Evolutionary conservation across 1,140 invertebrate genomes (phyloP).

Genomic region (Scaptomyza graminum): DNA sequence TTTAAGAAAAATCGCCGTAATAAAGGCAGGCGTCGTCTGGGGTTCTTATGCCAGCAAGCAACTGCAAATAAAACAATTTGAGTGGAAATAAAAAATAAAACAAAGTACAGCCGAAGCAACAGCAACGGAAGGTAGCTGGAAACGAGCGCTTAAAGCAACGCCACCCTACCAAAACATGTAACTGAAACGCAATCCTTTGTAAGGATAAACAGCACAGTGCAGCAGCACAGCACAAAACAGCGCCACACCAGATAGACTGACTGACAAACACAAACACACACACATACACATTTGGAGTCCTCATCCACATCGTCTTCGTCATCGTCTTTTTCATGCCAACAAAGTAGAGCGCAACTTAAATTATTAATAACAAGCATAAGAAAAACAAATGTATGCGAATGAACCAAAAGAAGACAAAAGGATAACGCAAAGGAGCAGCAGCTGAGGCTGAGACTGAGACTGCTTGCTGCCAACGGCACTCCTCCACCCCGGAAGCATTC

Average conservation of each 20-base stretch:
- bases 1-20: slow-evolving; percentile 80
- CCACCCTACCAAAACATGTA: slow-evolving; percentile 55
- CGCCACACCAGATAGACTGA: slow-evolving; percentile 29
- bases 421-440: slow-evolving; percentile 42
- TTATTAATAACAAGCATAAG: slow-evolving; percentile 80
- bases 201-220: slow-evolving; percentile 40
- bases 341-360: slow-evolving; percentile 75
- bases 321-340: slow-evolving; percentile 49
- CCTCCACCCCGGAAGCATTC: slow-evolving; percentile 28
- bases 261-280: slow-evolving; percentile 30
- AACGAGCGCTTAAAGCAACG: slow-evolving; percentile 65
- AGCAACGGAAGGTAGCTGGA: slow-evolving; percentile 22
- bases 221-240: slow-evolving; percentile 17
- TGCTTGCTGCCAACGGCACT: slow-evolving; percentile 14
- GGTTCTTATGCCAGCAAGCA: slow-evolving; percentile 6
- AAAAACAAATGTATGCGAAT: slow-evolving; percentile 76
- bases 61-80: slow-evolving; percentile 79
- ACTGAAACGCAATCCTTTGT: slow-evolving; percentile 75
- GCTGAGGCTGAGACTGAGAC: slow-evolving; percentile 30
- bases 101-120: slow-evolving; percentile 41
- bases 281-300: slow-evolving; percentile 40
- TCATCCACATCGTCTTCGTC: slow-evolving; percentile 7
- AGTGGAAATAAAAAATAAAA: slow-evolving; percentile 81
- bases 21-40: slow-evolving; percentile 67
- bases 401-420: slow-evolving; percentile 55